Evolutionary conservation across 1,140 invertebrate species (phyloP).

Genomic region (Idris sp.): DNA sequence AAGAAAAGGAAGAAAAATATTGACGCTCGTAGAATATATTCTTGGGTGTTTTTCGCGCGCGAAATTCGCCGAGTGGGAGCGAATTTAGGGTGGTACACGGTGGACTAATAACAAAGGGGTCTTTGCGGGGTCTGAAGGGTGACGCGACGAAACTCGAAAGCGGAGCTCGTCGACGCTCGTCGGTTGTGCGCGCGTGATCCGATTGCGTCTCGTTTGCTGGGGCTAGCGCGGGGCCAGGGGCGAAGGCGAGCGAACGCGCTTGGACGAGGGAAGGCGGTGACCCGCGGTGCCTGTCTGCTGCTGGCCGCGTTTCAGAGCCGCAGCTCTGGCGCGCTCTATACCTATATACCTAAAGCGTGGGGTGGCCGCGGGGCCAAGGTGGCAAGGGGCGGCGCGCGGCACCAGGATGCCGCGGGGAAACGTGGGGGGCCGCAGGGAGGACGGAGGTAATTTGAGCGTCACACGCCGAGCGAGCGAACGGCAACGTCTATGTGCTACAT

Average conservation of each 20-base stretch:
- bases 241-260: constrained; percentile 22
- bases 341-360: constrained; percentile 33
- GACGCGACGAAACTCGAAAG: not conserved
- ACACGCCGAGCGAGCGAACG: constrained; percentile 74
- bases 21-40: constrained; percentile 38
- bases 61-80: constrained; percentile 61
- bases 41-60: constrained; percentile 39
- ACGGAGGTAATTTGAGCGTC: constrained; percentile 76
- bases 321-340: constrained; percentile 52
- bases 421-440: constrained; percentile 38
- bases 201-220: constrained; percentile 65
- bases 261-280: constrained; percentile 62
- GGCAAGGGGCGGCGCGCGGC: constrained; percentile 16
- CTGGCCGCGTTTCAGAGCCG: constrained; percentile 65
- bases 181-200: constrained; percentile 41
- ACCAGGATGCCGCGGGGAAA: not conserved
- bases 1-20: constrained; percentile 9
- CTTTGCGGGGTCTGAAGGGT: constrained; percentile 14
- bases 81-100: constrained; percentile 66
- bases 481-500: constrained; percentile 76
- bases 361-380: constrained; percentile 25
- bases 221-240: constrained; percentile 43
- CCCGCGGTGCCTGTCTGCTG: constrained; percentile 68
- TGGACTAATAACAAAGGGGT: constrained; percentile 66
- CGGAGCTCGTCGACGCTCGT: constrained; percentile 13